phyloP scores from a whole-genome alignment of 1,140 invertebrate genomes.

The Drosophila sp. region DNA sequence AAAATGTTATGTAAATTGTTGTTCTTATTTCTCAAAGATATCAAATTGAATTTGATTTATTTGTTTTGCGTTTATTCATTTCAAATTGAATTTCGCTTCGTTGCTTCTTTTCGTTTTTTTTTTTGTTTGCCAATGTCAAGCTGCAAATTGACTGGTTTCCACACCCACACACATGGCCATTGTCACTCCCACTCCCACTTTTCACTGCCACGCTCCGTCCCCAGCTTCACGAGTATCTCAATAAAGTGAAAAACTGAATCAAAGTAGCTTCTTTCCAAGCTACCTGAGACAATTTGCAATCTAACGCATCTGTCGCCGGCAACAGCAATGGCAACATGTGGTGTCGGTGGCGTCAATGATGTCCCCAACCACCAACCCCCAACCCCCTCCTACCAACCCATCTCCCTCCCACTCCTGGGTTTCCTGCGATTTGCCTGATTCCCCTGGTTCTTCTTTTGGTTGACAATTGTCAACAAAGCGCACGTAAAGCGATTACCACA shows the following conservation, averaged over 20 bases:
- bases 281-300: slow-evolving; percentile 52
- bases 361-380: neutral
- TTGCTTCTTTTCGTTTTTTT: slow-evolving; percentile 13
- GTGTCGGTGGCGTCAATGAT: slow-evolving; percentile 39
- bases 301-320: slow-evolving; percentile 49
- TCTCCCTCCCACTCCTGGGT: slow-evolving; percentile 19
- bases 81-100: slow-evolving; percentile 17
- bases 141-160: slow-evolving; percentile 37
- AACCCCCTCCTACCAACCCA: neutral
- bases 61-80: slow-evolving; percentile 35
- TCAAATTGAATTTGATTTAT: slow-evolving; percentile 23
- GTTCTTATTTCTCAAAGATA: slow-evolving; percentile 4
- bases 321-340: slow-evolving; percentile 53
- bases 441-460: slow-evolving; percentile 2
- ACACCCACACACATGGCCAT: neutral
- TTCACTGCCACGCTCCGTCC: neutral
- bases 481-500: slow-evolving; percentile 61
- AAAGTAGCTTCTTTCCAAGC: neutral
- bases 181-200: neutral
- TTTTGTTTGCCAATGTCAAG: slow-evolving; percentile 28
- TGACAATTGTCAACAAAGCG: slow-evolving; percentile 64
- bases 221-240: slow-evolving; percentile 20
- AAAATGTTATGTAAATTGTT: neutral
- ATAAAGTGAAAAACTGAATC: slow-evolving; percentile 35
- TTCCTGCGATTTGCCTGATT: neutral